phyloP scores from a whole-genome alignment of 2,797 vertebrate species.

The Tragelaphus oryx region DNA sequence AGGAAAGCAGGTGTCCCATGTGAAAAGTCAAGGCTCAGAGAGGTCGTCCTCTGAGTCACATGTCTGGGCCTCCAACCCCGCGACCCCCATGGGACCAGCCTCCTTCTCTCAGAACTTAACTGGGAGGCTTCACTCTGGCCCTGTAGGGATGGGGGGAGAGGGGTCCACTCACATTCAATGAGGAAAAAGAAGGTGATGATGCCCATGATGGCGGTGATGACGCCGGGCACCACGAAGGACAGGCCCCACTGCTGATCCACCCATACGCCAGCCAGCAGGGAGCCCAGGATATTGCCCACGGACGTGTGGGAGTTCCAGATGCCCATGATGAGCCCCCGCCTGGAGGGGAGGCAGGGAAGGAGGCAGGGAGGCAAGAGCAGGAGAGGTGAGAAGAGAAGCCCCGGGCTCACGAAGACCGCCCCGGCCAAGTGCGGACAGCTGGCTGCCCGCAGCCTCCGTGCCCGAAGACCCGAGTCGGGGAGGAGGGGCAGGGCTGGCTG shows the following conservation, averaged over 20 bases:
- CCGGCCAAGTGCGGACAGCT: not conserved
- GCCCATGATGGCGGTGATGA: constrained; percentile 87
- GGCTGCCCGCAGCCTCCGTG: not conserved
- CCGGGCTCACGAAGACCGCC: not conserved
- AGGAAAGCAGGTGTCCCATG: not conserved
- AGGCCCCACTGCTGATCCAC: constrained; percentile 92
- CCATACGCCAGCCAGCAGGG: constrained; percentile 91
- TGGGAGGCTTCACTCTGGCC: not conserved
- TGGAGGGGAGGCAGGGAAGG: constrained; percentile 58
- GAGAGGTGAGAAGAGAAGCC: not conserved
- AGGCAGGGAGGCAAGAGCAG: not conserved
- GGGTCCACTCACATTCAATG: constrained; percentile 91
- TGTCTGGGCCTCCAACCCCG: not conserved
- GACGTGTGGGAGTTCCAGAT: constrained; percentile 99
- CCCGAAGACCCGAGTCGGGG: not conserved
- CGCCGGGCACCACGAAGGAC: constrained; percentile 94
- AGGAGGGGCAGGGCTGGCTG: not conserved
- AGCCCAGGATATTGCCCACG: constrained; percentile 96
- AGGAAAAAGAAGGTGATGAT: constrained; percentile 95
- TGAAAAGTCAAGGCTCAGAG: not conserved
- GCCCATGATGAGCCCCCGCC: constrained; percentile 98
- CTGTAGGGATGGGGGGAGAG: not conserved
- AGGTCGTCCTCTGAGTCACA: not conserved
- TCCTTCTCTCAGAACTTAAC: not conserved
- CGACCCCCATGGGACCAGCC: accelerated